Percentiles rank a stretch among this genome's conserved stretches.
phyloP scores from a whole-genome alignment of 64 coral and sea anemone species.

The Montipora efflorescens region DNA sequence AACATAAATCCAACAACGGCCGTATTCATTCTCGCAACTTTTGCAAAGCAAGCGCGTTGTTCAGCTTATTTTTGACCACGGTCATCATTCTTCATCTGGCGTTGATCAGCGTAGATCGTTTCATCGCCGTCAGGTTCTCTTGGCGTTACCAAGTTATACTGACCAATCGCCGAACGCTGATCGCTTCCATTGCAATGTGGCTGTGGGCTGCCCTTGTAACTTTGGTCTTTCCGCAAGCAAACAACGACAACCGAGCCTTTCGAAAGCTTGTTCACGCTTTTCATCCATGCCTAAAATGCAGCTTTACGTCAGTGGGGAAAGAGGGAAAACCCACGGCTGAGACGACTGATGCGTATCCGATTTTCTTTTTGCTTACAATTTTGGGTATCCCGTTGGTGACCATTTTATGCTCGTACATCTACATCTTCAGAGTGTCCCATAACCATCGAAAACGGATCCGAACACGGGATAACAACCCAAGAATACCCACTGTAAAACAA shows the following conservation, averaged over 20 bases:
- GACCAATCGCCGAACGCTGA: conserved; percentile 7
- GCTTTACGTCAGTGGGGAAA: not conserved
- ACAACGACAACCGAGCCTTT: too few species aligned
- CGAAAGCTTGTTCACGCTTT: not conserved
- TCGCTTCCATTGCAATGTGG: not conserved
- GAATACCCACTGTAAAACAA: too few species aligned
- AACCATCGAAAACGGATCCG: conserved; percentile 1
- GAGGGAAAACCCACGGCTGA: too few species aligned
- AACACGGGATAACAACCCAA: too few species aligned
- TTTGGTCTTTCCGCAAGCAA: not conserved
- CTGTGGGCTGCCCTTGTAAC: not conserved
- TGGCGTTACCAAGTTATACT: not conserved
- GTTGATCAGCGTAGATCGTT: conserved; percentile 14
- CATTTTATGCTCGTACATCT: not conserved
- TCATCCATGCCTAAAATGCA: not conserved
- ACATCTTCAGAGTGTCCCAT: conserved; percentile 1
- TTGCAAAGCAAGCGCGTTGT: not conserved
- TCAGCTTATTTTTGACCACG: not conserved
- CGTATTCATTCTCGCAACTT: not conserved
- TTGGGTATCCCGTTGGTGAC: not conserved
- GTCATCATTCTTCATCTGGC: conserved; percentile 30
- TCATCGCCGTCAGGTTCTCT: not conserved
- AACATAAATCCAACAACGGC: not conserved
- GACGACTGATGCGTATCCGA: too few species aligned
- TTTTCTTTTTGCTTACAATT: not conserved